Conservation (phyloP, 92 coral and sea anemone species). For the Chrysogorgia sp. region DNA sequence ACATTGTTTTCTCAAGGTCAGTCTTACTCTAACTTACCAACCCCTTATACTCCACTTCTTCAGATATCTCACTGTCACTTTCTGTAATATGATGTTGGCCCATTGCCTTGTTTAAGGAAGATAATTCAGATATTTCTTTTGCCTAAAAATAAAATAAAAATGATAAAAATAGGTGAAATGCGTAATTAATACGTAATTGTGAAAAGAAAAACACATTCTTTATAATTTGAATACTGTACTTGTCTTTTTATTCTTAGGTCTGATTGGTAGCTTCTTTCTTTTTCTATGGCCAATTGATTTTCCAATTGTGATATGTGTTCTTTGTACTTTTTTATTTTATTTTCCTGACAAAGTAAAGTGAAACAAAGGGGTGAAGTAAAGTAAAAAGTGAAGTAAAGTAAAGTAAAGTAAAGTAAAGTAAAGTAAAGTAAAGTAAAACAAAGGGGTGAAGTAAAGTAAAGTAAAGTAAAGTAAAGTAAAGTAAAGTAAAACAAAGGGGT, state of each 20-base stretch:
- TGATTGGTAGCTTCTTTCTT: not conserved
- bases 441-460: no score
- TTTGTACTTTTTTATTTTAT: conserved; percentile 10
- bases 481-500: no score
- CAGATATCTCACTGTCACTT: conserved; percentile 1
- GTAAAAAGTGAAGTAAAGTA: no score
- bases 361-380: no score
- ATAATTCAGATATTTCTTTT: conserved; percentile 9
- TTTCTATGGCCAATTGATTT: not conserved
- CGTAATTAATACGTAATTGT: not conserved
- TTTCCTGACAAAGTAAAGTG: not conserved
- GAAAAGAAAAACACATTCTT: no score
- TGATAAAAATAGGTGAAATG: not conserved
- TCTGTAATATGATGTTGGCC: not conserved
- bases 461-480: no score
- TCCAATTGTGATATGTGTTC: conserved; percentile 5
- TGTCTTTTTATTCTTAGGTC: conserved; percentile 19
- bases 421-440: no score
- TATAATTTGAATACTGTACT: not conserved
- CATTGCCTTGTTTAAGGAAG: not conserved
- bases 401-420: no score
- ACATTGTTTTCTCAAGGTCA: not conserved
- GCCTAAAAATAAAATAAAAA: not conserved
- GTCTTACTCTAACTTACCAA: not conserved
- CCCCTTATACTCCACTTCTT: not conserved